Evolutionary conservation across 2,797 vertebrate species (phyloP), one percentile per base, ranked within the genome.

Genomic region (Lophotriccus pileatus): DNA sequence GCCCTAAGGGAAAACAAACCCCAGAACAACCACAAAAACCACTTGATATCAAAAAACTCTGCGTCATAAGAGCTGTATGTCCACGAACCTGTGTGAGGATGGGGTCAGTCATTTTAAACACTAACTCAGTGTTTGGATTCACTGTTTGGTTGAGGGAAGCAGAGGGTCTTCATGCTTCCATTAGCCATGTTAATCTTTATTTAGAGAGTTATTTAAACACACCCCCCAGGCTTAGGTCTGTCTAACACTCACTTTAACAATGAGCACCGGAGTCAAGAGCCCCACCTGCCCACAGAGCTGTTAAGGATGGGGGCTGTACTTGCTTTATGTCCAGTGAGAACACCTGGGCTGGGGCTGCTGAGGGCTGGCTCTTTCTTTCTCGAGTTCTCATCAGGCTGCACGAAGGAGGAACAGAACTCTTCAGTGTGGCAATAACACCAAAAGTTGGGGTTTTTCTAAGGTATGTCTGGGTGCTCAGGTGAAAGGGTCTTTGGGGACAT

Each of bases 41-140:
- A 9, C 19, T 55, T 39, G 12, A 0, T 34, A 15, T 8, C 28
- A 25, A 37, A 60, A 36, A 5, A 41, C 20, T 46, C 12, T 32
- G 3, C 53, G 23, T 19, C 58, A 22, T 49, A 49, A 49, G 24
- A 27, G 47, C 47, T 49, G 47, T 49, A 49, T 15, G 24, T 25
- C 24, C 7, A 14, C 4, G 24, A 30, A 55, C 30, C 15, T 1
- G 1, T 1, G 4, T 7, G 22, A 4, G 44, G 17, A 25, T 1
- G 2, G 8, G 4, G 2, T 28, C 16, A 50, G 3, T 19, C 3
- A 0, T 25, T 72, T 17, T 5, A 15, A 67, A 37, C 8, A 3
- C 18, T 16, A 23, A 0, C 24, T 34, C 22, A 4, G 7, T 4
- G 16, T 18, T n/a, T 18, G 28, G 25, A 18, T 12, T 55, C 2